phyloP scores from a whole-genome alignment of 2,888 invertebrate species.

The Tupiocoris notatus region DNA sequence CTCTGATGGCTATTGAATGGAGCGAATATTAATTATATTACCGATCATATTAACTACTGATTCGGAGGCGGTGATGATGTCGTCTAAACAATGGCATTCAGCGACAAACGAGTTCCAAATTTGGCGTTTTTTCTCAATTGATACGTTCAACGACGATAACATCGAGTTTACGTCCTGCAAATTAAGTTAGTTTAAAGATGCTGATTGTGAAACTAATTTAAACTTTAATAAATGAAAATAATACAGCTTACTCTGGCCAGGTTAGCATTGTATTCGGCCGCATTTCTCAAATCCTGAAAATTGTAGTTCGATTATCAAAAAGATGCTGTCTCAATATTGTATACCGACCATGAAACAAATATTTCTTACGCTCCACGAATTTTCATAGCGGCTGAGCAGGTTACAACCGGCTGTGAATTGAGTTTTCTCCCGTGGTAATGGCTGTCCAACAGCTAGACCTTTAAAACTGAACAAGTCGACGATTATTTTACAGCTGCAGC shows the following conservation, averaged over 20 bases:
- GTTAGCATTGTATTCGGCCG: conserved; percentile 26
- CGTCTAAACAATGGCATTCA: background rate
- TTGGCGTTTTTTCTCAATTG: background rate
- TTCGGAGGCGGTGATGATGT: conserved; percentile 14
- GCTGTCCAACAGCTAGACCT: conserved; percentile 14
- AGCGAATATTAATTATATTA: background rate
- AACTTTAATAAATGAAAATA: background rate
- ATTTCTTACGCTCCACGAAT: conserved; percentile 15
- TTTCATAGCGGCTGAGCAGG: conserved; percentile 19
- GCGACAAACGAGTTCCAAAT: conserved; percentile 16
- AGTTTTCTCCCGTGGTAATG: conserved; percentile 1
- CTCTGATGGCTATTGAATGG: background rate
- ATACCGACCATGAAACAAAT: too few relatives aligned
- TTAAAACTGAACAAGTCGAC: conserved; percentile 13
- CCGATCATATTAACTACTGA: conserved; percentile 32
- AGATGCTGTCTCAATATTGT: background rate
- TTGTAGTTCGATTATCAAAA: background rate
- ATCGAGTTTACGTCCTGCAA: background rate
- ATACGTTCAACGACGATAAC: background rate
- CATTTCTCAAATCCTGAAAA: conserved; percentile 28
- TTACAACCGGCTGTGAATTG: conserved; percentile 9
- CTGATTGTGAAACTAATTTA: too few relatives aligned
- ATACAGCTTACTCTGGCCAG: conserved; percentile 12
- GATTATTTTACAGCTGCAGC: background rate
- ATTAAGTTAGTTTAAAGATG: too few relatives aligned